Base-by-base conservation (phyloP, 2,888 invertebrate species). In the Leptura quadrifasciata region DNA sequence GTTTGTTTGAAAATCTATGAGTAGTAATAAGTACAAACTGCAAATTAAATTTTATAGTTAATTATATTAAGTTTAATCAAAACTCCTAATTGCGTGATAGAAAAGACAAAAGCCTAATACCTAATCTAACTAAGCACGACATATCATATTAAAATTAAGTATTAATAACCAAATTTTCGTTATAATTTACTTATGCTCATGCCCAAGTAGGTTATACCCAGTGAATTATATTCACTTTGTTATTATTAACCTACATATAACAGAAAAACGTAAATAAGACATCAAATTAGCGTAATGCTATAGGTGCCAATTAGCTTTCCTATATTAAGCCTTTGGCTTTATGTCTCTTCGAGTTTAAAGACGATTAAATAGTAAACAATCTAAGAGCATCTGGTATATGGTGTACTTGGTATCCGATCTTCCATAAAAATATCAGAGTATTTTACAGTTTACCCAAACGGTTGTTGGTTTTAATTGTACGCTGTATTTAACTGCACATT, bases 391-490 rank as follows among this genome's bases (percentile, higher is more conserved):
- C 61, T 61, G 61, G 31, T 21, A 31, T 61, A 58, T 24, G 63
- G 24, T 39, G 20, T 8, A 17, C 12, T 20, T 39, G 63, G 47
- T 47, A 47, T 47, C n/a, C 2, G 47, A 47, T 47, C 47, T 47
- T 15, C 47, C 47, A 47, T 15, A 15, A n/a, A 47, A n/a, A 47
- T n/a, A 47, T 47, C 47, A 21, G 21, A 63, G 20, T 63, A 20
- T 20, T 20, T 63, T 63, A 63, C 63, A 39, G 31, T 63, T 63
- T 15, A 63, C 17, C 15, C 17, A 63, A 63, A 39, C 63, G 35
- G 63, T 39, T 63, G 63, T 31, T 63, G 10, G 20, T 20, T 57
- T 20, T 57, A 57, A 20, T 20, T 57, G 15, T 57, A 20, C 10
- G 55, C 18, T 21, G 57, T 18, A 17, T 55, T 20, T 55, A 47